These are phyloP conservation scores for Notechis scutatus DNA, from an alignment of 2,113 vertebrate genomes.

Conservation along the genomic window DNA sequence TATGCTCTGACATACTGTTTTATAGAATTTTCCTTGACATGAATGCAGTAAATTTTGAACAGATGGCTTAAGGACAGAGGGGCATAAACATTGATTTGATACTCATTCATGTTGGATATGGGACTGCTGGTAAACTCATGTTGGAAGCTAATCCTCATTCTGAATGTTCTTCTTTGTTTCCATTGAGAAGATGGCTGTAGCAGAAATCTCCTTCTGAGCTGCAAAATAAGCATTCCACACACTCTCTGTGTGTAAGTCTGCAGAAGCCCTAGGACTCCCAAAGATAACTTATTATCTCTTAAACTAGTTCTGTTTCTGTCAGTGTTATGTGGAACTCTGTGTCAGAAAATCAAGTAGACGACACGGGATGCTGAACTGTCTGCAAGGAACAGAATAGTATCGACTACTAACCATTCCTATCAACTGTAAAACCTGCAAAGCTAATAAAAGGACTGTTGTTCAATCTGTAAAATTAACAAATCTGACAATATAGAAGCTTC, in stretches of 20 bases:
- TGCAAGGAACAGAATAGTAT: constrained; percentile 50
- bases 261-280: constrained; percentile 54
- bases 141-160: constrained; percentile 41
- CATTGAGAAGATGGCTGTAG: constrained; percentile 49
- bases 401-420: constrained; percentile 50
- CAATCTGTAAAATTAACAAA: constrained; percentile 12
- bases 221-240: constrained; percentile 63
- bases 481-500: background rate
- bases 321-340: constrained; percentile 54
- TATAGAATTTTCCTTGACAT: background rate
- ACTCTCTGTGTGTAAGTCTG: constrained; percentile 42
- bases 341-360: constrained; percentile 67
- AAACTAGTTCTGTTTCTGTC: constrained; percentile 54
- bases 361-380: constrained; percentile 58
- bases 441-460: constrained; percentile 38
- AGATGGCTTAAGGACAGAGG: background rate
- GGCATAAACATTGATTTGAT: constrained; percentile 8
- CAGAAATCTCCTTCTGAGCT: constrained; percentile 54
- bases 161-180: constrained; percentile 19
- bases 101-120: constrained; percentile 11
- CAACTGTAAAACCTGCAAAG: constrained; percentile 40
- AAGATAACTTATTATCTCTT: constrained; percentile 63
- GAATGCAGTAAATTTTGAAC: constrained; percentile 3
- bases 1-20: background rate
- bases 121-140: constrained; percentile 18